Conservation (phyloP, 2,888 invertebrate genomes). For the Patella pellucida region DNA sequence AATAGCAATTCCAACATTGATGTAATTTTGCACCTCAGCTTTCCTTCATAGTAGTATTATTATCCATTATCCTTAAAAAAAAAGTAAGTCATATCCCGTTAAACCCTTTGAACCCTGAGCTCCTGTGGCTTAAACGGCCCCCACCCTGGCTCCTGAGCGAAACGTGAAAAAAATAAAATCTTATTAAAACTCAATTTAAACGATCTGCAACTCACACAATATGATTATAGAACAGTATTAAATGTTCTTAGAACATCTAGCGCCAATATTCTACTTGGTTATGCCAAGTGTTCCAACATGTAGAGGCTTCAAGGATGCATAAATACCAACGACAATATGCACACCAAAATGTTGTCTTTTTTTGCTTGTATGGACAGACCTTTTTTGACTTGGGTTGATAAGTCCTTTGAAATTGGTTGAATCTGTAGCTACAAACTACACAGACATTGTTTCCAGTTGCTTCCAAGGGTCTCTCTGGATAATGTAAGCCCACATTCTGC, state of each 20-base stretch:
- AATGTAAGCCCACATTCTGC: constrained; percentile 25
- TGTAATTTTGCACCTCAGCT: no score
- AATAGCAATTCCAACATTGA: no score
- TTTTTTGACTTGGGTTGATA: background rate
- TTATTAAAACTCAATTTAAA: no score
- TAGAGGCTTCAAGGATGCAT: constrained; percentile 17
- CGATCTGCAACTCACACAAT: no score
- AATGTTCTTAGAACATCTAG: background rate
- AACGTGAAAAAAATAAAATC: no score
- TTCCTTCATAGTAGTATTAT: no score
- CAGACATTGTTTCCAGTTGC: constrained; percentile 25
- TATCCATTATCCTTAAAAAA: no score
- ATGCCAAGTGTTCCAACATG: constrained; percentile 27
- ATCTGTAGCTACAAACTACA: constrained; percentile 20
- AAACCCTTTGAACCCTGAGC: no score
- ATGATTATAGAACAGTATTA: no score
- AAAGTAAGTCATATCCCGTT: no score
- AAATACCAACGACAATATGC: constrained; percentile 17
- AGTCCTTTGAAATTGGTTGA: background rate
- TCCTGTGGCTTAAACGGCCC: no score
- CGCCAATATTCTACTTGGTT: constrained; percentile 19
- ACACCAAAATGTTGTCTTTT: constrained; percentile 21
- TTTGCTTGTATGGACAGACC: constrained; percentile 11
- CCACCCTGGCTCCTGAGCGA: no score
- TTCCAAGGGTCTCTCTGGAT: constrained; percentile 20